Evolutionary conservation across 2,113 vertebrate species (phyloP).

Genomic region (Willisornis vidua): DNA sequence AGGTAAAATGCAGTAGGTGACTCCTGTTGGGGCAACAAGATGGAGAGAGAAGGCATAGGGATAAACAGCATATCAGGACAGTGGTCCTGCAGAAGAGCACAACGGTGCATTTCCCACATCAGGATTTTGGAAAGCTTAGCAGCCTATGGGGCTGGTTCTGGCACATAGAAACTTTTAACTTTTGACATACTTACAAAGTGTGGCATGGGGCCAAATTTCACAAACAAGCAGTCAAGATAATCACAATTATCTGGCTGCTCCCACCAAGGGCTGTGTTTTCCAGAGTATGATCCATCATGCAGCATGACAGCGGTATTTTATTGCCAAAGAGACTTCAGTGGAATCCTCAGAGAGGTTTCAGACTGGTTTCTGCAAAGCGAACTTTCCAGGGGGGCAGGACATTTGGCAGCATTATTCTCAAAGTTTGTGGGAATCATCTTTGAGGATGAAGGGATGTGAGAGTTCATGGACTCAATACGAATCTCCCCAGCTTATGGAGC

Average conservation of each 20-base stretch:
- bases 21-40: neutral
- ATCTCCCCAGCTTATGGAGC: neutral
- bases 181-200: neutral
- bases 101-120: neutral
- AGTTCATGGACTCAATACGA: neutral
- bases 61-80: accelerated
- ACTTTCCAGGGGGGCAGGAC: neutral
- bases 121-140: neutral
- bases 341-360: neutral
- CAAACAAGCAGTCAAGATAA: neutral
- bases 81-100: neutral
- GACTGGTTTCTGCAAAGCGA: neutral
- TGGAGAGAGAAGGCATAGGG: neutral
- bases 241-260: neutral
- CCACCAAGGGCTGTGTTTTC: neutral
- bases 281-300: neutral
- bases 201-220: neutral
- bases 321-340: neutral
- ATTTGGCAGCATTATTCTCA: neutral
- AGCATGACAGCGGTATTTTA: neutral
- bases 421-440: neutral
- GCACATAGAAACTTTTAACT: neutral
- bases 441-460: neutral
- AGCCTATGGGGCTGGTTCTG: accelerated
- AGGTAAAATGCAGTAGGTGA: neutral